phyloP scores from a whole-genome alignment of 2,797 vertebrate genomes.

The Cryptoprocta ferox region DNA sequence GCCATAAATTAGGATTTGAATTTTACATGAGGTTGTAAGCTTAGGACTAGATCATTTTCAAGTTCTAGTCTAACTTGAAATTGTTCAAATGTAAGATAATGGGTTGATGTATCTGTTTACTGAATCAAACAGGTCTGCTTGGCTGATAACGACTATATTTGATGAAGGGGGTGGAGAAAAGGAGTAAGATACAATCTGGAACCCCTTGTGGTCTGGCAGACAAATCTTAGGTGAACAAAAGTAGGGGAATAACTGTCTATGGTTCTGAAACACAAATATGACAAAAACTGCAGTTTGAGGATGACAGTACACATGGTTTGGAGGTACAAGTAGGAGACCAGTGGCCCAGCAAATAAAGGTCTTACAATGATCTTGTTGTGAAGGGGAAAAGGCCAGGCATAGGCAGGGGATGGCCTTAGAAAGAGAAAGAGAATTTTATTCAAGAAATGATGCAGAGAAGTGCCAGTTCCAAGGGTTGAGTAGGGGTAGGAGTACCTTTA shows the following conservation, averaged over 20 bases:
- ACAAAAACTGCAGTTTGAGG: neutral
- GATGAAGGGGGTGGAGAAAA: neutral
- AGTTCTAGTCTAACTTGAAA: neutral
- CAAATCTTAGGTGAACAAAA: neutral
- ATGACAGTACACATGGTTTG: neutral
- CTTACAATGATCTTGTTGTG: neutral
- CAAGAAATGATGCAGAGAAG: neutral
- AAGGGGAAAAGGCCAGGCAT: neutral
- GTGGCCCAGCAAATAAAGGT: neutral
- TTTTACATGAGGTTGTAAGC: neutral
- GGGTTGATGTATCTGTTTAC: neutral
- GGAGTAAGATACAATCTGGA: neutral
- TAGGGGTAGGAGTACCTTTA: neutral
- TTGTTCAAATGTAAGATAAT: neutral
- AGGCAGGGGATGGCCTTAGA: neutral
- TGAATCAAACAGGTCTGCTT: neutral
- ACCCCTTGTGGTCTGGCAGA: neutral
- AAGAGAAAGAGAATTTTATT: neutral
- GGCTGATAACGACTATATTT: fast-evolving
- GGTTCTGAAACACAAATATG: neutral
- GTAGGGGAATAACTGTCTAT: neutral
- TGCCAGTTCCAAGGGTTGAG: neutral
- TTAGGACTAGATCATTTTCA: neutral
- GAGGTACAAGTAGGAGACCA: neutral
- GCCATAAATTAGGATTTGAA: neutral